These are phyloP conservation scores for Drosophila pullipes DNA, from an alignment of 2,888 invertebrate genomes.

Conservation along the genomic window DNA sequence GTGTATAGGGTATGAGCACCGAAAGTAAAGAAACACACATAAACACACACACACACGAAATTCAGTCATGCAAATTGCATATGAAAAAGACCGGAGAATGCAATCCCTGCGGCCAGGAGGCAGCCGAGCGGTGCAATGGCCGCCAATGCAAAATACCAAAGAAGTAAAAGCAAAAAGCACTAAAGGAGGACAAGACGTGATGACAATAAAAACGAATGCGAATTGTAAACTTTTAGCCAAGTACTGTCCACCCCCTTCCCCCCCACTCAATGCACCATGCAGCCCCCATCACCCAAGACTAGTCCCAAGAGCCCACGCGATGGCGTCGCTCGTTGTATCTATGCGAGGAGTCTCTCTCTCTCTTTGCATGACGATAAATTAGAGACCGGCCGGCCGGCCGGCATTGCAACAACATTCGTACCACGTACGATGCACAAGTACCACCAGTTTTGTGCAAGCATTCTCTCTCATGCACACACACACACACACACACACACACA, in stretches of 20 bases:
- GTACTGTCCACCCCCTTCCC: conserved; percentile 31
- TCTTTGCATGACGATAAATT: conserved; percentile 64
- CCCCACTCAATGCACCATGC: background rate
- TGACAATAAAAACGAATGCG: conserved; percentile 77
- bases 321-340: conserved; percentile 33
- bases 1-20: background rate
- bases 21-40: background rate
- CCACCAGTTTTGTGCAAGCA: conserved; percentile 58
- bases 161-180: conserved; percentile 38
- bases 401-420: conserved; percentile 45
- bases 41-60: background rate
- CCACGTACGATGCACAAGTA: conserved; percentile 36
- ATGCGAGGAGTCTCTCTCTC: conserved; percentile 41
- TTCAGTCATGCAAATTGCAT: conserved; percentile 52
- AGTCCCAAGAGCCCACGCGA: conserved; percentile 56
- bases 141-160: conserved; percentile 38
- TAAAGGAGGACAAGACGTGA: conserved; percentile 68
- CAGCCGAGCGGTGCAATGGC: conserved; percentile 46
- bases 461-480: conserved; percentile 23
- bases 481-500: no score
- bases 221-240: conserved; percentile 78
- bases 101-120: conserved; percentile 11
- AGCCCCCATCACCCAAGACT: background rate
- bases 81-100: conserved; percentile 50
- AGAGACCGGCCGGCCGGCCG: conserved; percentile 76